phyloP scores from a whole-genome alignment of 92 coral and sea anemone genomes.

The Epizoanthus stellaris region DNA sequence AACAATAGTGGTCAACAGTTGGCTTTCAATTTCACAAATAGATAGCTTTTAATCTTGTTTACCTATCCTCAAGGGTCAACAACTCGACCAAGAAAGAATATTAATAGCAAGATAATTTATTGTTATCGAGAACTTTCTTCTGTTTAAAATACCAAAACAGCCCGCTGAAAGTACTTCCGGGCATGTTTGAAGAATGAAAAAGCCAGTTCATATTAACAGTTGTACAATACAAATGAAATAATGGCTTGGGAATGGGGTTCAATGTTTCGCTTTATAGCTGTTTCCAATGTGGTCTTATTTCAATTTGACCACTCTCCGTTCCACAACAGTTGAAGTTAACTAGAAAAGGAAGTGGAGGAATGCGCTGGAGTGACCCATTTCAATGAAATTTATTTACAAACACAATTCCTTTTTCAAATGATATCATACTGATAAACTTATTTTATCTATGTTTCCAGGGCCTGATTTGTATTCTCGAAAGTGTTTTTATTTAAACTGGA shows the following conservation, averaged over 20 bases:
- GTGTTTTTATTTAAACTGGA: not conserved
- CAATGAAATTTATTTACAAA: not conserved
- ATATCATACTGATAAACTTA: not conserved
- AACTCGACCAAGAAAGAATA: slow-evolving; percentile 31
- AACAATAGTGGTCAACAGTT: not conserved
- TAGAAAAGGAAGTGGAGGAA: slow-evolving; percentile 38
- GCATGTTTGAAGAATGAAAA: slow-evolving; percentile 1
- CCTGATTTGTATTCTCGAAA: not conserved
- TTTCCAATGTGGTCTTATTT: slow-evolving; percentile 33
- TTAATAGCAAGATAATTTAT: slow-evolving; percentile 28
- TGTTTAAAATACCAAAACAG: slow-evolving; percentile 25
- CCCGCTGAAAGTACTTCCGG: slow-evolving; percentile 25
- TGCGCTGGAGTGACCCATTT: slow-evolving; percentile 21
- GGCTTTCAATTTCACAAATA: slow-evolving; percentile 38
- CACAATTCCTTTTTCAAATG: slow-evolving; percentile 3
- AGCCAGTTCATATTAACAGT: slow-evolving; percentile 12
- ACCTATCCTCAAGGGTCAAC: slow-evolving; percentile 37
- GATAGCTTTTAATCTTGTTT: slow-evolving; percentile 48
- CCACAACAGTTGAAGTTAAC: slow-evolving; percentile 10
- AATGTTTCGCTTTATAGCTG: not conserved
- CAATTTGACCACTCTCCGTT: slow-evolving; percentile 11
- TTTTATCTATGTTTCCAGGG: not conserved
- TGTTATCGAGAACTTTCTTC: slow-evolving; percentile 32
- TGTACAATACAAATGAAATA: slow-evolving; percentile 11
- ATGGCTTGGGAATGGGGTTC: slow-evolving; percentile 17